Evolutionary conservation across 2,113 vertebrate genomes (phyloP).

Genomic region (Pipra filicauda): DNA sequence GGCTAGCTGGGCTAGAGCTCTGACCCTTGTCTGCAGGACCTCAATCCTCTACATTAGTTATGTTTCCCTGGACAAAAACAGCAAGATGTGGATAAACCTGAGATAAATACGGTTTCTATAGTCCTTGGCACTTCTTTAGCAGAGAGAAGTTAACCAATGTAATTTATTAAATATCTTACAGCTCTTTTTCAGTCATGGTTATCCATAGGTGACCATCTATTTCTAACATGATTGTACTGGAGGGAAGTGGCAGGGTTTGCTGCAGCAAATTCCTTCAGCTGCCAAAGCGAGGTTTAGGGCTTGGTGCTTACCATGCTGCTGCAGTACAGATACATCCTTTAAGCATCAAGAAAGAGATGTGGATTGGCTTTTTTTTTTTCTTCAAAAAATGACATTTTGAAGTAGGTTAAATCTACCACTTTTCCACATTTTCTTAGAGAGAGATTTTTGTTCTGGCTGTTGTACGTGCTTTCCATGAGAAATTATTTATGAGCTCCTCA

Average conservation of each 20-base stretch:
- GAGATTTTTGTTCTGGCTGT: conserved; percentile 59
- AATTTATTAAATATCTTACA: neutral
- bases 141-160: neutral
- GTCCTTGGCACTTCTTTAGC: neutral
- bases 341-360: conserved; percentile 36
- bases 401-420: conserved; percentile 63
- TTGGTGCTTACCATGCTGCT: conserved; percentile 34
- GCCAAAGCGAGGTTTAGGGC: neutral
- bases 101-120: neutral
- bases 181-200: neutral
- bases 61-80: neutral
- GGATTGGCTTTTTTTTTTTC: conserved; percentile 13
- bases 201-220: neutral
- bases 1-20: neutral
- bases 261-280: neutral
- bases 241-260: neutral
- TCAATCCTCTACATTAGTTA: neutral
- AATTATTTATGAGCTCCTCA: conserved; percentile 58
- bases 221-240: neutral
- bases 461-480: conserved; percentile 62
- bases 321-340: conserved; percentile 11
- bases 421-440: conserved; percentile 57
- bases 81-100: neutral
- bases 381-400: conserved; percentile 64
- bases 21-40: neutral